A percentile compares a stretch with the other conserved stretches of the same genome.
Conservation (phyloP, 2,113 vertebrate species). For the Calcarius ornatus region DNA sequence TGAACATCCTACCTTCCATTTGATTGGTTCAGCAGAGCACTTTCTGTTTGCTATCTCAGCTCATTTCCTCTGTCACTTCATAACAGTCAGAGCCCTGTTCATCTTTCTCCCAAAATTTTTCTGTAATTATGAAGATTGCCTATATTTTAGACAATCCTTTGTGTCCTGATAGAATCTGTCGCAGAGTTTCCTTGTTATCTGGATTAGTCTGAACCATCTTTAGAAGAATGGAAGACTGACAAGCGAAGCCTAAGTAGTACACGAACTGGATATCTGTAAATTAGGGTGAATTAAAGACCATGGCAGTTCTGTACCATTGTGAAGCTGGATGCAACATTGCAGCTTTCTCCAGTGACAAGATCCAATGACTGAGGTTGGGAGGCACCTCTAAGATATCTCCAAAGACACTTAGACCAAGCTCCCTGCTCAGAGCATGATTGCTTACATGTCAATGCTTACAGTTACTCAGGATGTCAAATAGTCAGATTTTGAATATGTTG, state of each 20-base stretch:
- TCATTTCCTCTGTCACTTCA: background rate
- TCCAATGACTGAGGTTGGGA: background rate
- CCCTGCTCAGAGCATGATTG: background rate
- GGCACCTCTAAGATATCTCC: background rate
- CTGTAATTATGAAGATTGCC: background rate
- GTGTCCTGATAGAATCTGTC: background rate
- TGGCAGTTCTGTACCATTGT: background rate
- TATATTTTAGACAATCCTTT: background rate
- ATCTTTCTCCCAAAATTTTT: background rate
- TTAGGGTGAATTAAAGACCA: background rate
- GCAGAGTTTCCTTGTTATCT: background rate
- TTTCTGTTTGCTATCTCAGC: background rate
- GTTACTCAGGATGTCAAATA: accelerated
- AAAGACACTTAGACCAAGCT: background rate
- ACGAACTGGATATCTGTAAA: background rate
- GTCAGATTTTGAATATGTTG: background rate
- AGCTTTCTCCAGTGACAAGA: background rate
- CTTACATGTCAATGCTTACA: background rate
- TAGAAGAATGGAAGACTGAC: background rate
- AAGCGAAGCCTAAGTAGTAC: background rate
- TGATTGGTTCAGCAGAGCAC: background rate
- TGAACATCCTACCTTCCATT: background rate
- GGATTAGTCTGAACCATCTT: background rate
- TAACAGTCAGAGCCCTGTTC: background rate
- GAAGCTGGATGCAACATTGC: background rate